Evolutionary conservation across 2,113 vertebrate species (phyloP), one percentile per base, ranked within the genome.

Genomic region (Dipodomys spectabilis): DNA sequence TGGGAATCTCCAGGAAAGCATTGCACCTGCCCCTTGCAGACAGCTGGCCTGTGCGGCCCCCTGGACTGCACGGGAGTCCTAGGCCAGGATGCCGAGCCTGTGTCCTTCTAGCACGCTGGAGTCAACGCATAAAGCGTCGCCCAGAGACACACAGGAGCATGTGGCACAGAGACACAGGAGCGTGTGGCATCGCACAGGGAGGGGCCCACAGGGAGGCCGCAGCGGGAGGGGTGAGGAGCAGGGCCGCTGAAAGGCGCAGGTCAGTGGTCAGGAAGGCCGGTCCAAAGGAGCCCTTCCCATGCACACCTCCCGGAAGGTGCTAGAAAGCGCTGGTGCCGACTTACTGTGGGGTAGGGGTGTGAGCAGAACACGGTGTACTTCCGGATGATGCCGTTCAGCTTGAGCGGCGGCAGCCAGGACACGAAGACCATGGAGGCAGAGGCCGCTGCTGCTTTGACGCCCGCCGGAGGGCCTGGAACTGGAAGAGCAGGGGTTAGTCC

Each of bases 361-460:
- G 99, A 99, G 98, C 99, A 99, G 99, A 99, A 99, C 85, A 99
- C 98, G 0, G 99, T 99, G 98, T 99, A 99, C 97, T 99, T 99
- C 92, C 99, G 98, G 98, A 99, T 99, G 96, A 99, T 98, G 95
- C 99, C 99, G 0, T 99, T 99, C 96, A 99, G 98, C 97, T 99
- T 99, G 96, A 99, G 98, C 0, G 99, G 99, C 71, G 99, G 99
- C 5, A 99, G 98, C 99, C 99, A 99, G 79, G 99, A 99, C 60
- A 99, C 99, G 0, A 99, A 99, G 94, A 99, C 99, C 0, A 98
- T 99, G 6, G 99, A 99, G 95, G 98, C 98, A 0, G 99, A 99
- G 91, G 99, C 99, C 0, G 99, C 99, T 0, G 99, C 99, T 0
- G 99, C 99, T 97, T 99, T 99, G 57, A 99, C 99, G 9, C 99